Evolutionary conservation across 1,140 invertebrate genomes (phyloP).

Genomic region (Tribolium madens): DNA sequence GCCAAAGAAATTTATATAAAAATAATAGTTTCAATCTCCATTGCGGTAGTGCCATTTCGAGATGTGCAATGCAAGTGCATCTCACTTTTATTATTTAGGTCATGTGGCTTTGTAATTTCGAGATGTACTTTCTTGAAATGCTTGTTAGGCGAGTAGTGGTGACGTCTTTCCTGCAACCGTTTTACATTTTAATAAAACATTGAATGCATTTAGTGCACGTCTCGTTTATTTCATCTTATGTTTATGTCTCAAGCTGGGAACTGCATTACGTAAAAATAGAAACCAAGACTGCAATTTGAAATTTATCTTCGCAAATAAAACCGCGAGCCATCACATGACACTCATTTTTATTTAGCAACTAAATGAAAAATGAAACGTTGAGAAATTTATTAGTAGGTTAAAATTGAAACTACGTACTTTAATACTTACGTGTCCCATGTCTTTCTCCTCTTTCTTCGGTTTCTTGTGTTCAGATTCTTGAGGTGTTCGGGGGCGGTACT

Average conservation of each 20-base stretch:
- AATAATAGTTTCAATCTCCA: too few relatives aligned
- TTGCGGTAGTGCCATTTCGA: not conserved
- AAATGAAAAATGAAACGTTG: not conserved
- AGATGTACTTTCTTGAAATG: constrained; percentile 42
- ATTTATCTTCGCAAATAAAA: constrained; percentile 4
- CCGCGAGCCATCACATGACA: not conserved
- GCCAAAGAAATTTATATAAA: not conserved
- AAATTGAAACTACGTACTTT: constrained; percentile 60
- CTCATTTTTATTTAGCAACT: constrained; percentile 6
- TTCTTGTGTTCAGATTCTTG: constrained; percentile 77
- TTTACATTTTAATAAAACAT: constrained; percentile 53
- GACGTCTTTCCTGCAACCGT: constrained; percentile 29
- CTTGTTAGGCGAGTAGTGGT: constrained; percentile 27
- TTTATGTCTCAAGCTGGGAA: constrained; percentile 50
- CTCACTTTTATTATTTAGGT: constrained; percentile 40
- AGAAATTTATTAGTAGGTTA: constrained; percentile 38
- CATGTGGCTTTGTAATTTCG: constrained; percentile 47
- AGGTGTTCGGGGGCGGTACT: constrained; percentile 81
- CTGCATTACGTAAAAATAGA: constrained; percentile 47
- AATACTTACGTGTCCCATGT: constrained; percentile 83
- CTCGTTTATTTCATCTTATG: constrained; percentile 48
- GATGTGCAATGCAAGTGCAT: constrained; percentile 13
- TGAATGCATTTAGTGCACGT: constrained; percentile 20
- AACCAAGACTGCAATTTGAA: constrained; percentile 21
- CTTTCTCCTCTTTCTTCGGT: constrained; percentile 88